Base-by-base conservation (phyloP, 2,113 vertebrate genomes). In the Sinocyclocheilus maitianheensis region DNA sequence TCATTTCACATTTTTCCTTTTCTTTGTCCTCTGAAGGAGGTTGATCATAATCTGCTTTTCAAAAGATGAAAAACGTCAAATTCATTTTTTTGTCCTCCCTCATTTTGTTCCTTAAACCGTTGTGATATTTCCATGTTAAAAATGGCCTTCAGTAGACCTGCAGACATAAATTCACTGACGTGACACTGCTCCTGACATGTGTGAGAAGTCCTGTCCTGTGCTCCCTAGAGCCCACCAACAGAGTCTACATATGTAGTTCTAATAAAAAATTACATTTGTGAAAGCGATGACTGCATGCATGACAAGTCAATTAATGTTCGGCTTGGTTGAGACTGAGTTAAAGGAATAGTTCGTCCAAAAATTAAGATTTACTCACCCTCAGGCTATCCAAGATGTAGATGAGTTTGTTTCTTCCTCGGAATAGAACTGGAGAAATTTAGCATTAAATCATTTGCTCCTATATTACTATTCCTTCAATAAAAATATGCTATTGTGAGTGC, bases 251-350 rank as follows among this genome's bases (percentile, higher is more conserved):
- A 30, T 71, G 48, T 69, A 34, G 40, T 83, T 77, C 20, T 48
- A 84, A 71, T 16, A 83, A 77, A 87, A 71, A 83, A 46, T 34
- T 34, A 46, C 51, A 62, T 84, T 75, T 87, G 60, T 76, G 30
- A 83, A 83, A 43, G 30, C 30, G 10, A 81, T 77, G 43, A 67
- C 20, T 53, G 51, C 26, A 83, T 34, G 51, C 51, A 10, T 51
- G 58, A 7, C 34, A 22, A 67, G 40, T 58, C 22, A 58, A 83
- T 48, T 11, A 84, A 62, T 3, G 60, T 74, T 62, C 60, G 62
- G 34, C 34, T 71, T 71, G 18, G 34, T 3, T 58, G 60, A 69
- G 51, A 65, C n/a, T 83, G 63, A 67, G 65, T 69, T 69, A 53
- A 53, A 53, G 51, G 13, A 53, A 53, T 16, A 53, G 51, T 53